A percentile compares a stretch with the other conserved stretches of the same genome.
phyloP scores from a whole-genome alignment of 1,140 invertebrate species.

The Monomorium pharaonis region DNA sequence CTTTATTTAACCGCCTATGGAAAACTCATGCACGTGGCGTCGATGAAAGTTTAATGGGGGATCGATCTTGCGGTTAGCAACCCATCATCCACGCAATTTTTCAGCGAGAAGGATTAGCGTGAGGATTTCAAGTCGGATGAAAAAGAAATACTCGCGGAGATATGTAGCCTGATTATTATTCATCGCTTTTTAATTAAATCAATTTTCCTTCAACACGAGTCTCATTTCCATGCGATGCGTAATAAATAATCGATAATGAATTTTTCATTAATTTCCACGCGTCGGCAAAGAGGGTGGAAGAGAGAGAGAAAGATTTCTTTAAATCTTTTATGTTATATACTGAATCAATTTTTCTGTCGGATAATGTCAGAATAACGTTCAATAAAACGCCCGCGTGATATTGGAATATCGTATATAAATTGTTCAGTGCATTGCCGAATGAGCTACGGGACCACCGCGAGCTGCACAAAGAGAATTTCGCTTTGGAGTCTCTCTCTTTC shows the following conservation, averaged over 20 bases:
- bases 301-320: not conserved
- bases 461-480: conserved; percentile 2
- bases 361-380: not conserved
- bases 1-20: conserved; percentile 47
- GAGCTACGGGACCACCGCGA: not conserved
- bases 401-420: not conserved
- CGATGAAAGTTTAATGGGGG: conserved; percentile 43
- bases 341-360: not conserved
- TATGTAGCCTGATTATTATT: not conserved
- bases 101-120: conserved; percentile 16
- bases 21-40: conserved; percentile 41
- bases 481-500: not conserved
- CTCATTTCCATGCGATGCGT: not conserved
- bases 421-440: not conserved
- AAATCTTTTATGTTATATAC: not conserved
- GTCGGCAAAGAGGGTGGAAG: not conserved
- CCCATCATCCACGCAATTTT: conserved; percentile 31
- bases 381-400: not conserved
- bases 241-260: not conserved
- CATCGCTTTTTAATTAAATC: conserved; percentile 23
- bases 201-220: not conserved
- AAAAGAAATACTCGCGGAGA: not conserved
- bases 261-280: not conserved
- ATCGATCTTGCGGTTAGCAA: conserved; percentile 54
- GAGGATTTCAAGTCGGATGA: not conserved